Base-by-base conservation (phyloP, 2,113 vertebrate genomes). In the Anoura caudifer region DNA sequence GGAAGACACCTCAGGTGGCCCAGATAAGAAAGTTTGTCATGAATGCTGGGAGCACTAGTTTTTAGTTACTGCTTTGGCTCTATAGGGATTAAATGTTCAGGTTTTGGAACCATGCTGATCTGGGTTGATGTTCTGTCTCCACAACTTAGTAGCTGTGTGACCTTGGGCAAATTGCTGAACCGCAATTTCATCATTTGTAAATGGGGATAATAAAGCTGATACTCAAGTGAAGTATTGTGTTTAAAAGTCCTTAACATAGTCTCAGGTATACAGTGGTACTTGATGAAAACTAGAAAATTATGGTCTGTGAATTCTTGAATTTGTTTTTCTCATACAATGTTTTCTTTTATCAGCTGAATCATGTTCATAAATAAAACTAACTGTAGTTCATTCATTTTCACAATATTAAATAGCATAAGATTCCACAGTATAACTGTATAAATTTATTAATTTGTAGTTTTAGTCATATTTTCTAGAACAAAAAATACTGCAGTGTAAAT, bases 211-310 rank as follows among this genome's bases (percentile, higher is more conserved):
- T n/a, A 77, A 80, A 81, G 22, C 86, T 13, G 33, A 36, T 33
- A 92, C 61, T 83, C 43, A 17, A 91, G 5, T 82, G 13, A 92
- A 45, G 52, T 82, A 72, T 50, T 81, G 1, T 38, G 85, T 81
- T 91, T 76, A 38, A 80, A 80, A 91, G 31, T 59, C 3, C 19
- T 63, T 72, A 87, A 14, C 52, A 81, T 43, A 90, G 4, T 56
- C 50, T 12, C 24, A n/a, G 20, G 8, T 77, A 77, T 38, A 85
- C 14, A 43, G 31, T 70, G 31, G 12, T 93, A 3, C 50, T 81
- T 56, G 85, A 16, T 72, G 67, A 90, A 90, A 92, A 75, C 16
- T 61, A 73, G n/a, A 87, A 94, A 92, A 92, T 80, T 77, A 75
- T 33, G 52, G 0, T 75, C 9, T 65, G 84, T 52, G 11, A 59